Evolutionary conservation across 2,113 vertebrate species (phyloP), one percentile per base, ranked within the genome.

Genomic region (Rhineura floridana): DNA sequence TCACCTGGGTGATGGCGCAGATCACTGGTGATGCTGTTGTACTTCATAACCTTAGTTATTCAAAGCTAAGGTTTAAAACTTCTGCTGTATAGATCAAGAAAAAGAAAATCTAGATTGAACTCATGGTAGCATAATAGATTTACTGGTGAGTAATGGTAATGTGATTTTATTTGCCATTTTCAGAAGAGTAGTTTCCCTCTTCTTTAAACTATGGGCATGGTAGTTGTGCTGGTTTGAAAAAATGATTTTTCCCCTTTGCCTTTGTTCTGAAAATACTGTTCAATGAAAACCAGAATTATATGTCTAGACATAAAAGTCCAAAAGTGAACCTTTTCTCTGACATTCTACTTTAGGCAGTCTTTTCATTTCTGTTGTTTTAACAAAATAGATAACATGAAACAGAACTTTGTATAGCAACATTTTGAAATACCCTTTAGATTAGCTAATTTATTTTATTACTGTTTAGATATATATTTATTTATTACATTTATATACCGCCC

Each of bases 1-100:
- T n/a, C n/a, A n/a, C n/a, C n/a, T n/a, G n/a, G n/a, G n/a, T n/a
- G n/a, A n/a, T n/a, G n/a, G n/a, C n/a, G n/a, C n/a, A n/a, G n/a
- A 62, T 52, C 87, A 62, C 9, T 28, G 11, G 3, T 63, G 11
- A 85, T 89, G 11, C 36, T 85, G 46, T 91, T 92, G 92, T 19
- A 6, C 6, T 73, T 12, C 62, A 83, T 39, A 84, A 42, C 25
- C 6, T 15, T 76, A 42, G 63, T 80, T 4, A 70, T 83, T 1
- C 67, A 89, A 91, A 90, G 69, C 70, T 93, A n/a, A 59, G 6
- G 55, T 94, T 93, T 92, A 50, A 50, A 83, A 33, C 8, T 11
- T 67, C 5, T 48, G 42, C 33, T 83, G 85, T 91, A n/a, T 92
- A 88, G 88, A 85, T 89, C 62, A 91, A 87, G 86, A 84, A 3